Conservation (phyloP, 2,113 vertebrate species). For the Poeciliopsis turrubarensis region DNA sequence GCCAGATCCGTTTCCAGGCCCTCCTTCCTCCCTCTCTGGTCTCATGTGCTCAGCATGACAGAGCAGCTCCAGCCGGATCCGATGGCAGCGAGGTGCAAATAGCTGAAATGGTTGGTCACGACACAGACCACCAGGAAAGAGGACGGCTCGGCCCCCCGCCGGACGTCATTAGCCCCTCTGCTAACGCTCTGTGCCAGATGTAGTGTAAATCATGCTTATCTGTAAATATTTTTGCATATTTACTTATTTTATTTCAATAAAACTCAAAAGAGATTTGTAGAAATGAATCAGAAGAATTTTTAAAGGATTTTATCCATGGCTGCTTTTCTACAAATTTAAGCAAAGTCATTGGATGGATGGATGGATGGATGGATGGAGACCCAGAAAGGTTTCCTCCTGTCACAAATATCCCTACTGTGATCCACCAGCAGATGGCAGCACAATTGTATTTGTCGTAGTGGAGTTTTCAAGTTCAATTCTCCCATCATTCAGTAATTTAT, state of each 20-base stretch:
- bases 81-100: slow-evolving; percentile 52
- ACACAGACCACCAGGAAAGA: slow-evolving; percentile 44
- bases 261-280: neutral
- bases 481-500: neutral
- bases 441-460: slow-evolving; percentile 29
- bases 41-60: slow-evolving; percentile 33
- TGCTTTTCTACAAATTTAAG: no score
- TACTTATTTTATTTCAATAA: neutral
- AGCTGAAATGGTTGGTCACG: slow-evolving; percentile 47
- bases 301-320: no score
- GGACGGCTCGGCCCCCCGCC: slow-evolving; percentile 37
- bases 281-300: no score
- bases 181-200: neutral
- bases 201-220: neutral
- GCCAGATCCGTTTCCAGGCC: slow-evolving; percentile 7
- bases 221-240: neutral
- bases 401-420: neutral
- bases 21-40: neutral
- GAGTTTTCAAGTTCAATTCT: neutral
- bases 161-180: neutral
- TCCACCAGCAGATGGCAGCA: slow-evolving; percentile 67
- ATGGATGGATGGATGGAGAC: no score
- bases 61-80: slow-evolving; percentile 54
- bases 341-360: no score
- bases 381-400: no score